Evolutionary conservation across 2,888 invertebrate species (phyloP).

Genomic region (Cosmorhoe ocellata): DNA sequence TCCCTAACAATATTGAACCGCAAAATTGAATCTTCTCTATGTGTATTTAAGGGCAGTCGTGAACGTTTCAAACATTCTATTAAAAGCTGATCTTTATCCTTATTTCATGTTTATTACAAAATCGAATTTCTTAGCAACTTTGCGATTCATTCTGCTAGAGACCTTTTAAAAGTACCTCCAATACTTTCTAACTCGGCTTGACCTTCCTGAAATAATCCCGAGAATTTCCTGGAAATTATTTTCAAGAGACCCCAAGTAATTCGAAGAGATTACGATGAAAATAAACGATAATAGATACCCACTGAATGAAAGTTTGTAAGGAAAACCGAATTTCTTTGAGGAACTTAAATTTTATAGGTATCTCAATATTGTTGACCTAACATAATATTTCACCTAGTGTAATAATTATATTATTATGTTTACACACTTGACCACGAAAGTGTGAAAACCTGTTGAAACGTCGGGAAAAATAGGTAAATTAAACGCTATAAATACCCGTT

Average conservation of each 20-base stretch:
- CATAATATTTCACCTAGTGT: too few species aligned
- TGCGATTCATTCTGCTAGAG: conserved; percentile 11
- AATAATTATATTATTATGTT: too few species aligned
- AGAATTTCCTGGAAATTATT: conserved; percentile 27
- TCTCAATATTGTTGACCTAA: conserved; percentile 3
- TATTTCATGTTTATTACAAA: conserved; percentile 15
- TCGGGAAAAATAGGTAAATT: too few species aligned
- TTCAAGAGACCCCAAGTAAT: conserved; percentile 28
- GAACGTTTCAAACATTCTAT: background rate
- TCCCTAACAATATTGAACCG: too few species aligned
- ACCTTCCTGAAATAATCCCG: conserved; percentile 25
- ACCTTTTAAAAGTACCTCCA: conserved; percentile 26
- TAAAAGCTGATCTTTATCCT: background rate
- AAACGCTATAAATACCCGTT: too few species aligned
- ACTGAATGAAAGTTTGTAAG: conserved; percentile 21
- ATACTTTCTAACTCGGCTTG: conserved; percentile 25
- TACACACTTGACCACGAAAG: too few species aligned
- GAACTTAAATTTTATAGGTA: conserved; percentile 15
- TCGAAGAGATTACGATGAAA: conserved; percentile 31
- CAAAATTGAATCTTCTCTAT: too few species aligned
- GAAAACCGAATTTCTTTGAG: conserved; percentile 17
- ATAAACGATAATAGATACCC: conserved; percentile 32
- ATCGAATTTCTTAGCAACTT: conserved; percentile 15
- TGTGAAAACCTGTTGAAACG: too few species aligned
- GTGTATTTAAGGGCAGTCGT: too few species aligned